A percentile compares a stretch with the other conserved stretches of the same genome.
These are phyloP conservation scores for Tetranychus piercei DNA, from an alignment of 2,888 invertebrate genomes.

Conservation along the genomic window DNA sequence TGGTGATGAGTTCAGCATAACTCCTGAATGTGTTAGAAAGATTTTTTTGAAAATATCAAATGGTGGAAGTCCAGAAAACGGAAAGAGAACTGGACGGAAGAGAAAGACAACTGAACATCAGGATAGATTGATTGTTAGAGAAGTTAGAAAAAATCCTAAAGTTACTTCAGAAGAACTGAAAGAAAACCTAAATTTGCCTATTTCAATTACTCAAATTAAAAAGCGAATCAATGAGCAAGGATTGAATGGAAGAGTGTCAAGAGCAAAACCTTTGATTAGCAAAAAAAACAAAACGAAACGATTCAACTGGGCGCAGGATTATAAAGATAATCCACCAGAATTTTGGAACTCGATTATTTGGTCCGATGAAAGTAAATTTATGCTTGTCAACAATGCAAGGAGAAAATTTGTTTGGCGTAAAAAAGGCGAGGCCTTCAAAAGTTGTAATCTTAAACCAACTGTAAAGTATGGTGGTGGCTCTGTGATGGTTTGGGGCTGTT, in stretches of 20 bases:
- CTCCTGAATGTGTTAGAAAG: background rate
- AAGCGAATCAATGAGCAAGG: background rate
- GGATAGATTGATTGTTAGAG: background rate
- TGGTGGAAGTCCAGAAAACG: background rate
- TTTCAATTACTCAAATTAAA: background rate
- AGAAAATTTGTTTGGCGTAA: constrained; percentile 9
- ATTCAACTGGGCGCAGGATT: background rate
- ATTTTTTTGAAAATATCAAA: background rate
- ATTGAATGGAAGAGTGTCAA: background rate
- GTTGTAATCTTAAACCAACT: constrained; percentile 3
- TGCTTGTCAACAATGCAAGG: constrained; percentile 7
- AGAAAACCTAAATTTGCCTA: background rate
- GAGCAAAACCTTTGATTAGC: background rate
- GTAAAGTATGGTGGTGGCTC: constrained; percentile 23
- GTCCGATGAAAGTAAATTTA: constrained; percentile 20
- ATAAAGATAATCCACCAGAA: background rate
- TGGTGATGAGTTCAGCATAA: background rate
- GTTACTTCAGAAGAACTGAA: background rate
- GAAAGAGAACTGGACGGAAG: background rate
- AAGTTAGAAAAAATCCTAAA: background rate
- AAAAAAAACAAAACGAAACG: background rate
- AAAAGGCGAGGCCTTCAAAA: background rate
- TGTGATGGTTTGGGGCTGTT: constrained; percentile 23
- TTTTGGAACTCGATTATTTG: too few species aligned
- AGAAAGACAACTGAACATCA: background rate